Percentiles rank a stretch among this genome's conserved stretches.
Evolutionary conservation across 2,888 invertebrate species (phyloP).

Genomic region (Eulithis prunata): DNA sequence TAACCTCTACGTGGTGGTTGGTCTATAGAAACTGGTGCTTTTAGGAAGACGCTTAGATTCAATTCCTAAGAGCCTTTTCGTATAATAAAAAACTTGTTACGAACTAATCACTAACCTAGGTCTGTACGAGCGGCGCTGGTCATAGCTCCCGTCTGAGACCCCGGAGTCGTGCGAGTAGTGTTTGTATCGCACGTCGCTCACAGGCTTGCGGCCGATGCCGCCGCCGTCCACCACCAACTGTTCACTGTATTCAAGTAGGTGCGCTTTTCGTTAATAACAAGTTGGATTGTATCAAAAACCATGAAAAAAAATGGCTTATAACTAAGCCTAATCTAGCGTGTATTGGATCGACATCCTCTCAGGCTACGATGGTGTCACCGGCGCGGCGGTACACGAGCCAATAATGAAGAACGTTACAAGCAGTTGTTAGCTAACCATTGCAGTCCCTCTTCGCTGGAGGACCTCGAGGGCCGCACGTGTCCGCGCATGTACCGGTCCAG

Average conservation of each 20-base stretch:
- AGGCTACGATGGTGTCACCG: too few relatives aligned
- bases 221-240: conserved; percentile 68
- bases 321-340: too few relatives aligned
- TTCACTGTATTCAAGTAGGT: conserved; percentile 41
- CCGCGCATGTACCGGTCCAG: conserved; percentile 73
- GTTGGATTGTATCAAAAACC: too few relatives aligned
- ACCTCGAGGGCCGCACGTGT: conserved; percentile 52
- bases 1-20: too few relatives aligned
- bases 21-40: too few relatives aligned
- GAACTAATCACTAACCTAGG: conserved; percentile 18
- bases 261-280: too few relatives aligned
- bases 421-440: conserved; percentile 16
- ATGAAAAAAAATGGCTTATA: too few relatives aligned
- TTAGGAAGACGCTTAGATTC: too few relatives aligned
- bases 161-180: conserved; percentile 73
- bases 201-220: conserved; percentile 42
- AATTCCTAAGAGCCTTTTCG: too few relatives aligned
- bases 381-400: too few relatives aligned
- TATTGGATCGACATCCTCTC: too few relatives aligned
- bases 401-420: too few relatives aligned
- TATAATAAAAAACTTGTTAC: neutral
- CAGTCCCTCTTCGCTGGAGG: conserved; percentile 28
- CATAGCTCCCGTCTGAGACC: conserved; percentile 68
- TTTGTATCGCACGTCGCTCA: conserved; percentile 52
- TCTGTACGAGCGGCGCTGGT: conserved; percentile 46